These are phyloP conservation scores for Aythya baeri DNA, from an alignment of 2,113 vertebrate genomes.

Conservation along the genomic window DNA sequence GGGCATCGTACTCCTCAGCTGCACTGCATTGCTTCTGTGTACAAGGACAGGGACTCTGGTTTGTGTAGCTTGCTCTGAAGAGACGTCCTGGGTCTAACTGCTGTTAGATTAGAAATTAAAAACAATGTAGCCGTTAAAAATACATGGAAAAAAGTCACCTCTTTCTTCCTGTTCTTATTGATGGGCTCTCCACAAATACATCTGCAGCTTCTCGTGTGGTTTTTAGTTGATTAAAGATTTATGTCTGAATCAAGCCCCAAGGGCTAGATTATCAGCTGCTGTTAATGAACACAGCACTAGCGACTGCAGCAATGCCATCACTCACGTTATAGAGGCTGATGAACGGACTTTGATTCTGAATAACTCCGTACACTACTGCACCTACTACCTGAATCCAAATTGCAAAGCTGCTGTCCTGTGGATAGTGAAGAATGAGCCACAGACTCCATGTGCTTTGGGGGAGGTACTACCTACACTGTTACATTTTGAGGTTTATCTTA, in stretches of 20 bases:
- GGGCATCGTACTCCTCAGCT: neutral
- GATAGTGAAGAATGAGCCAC: neutral
- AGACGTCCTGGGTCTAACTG: neutral
- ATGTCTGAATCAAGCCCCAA: neutral
- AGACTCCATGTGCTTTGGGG: neutral
- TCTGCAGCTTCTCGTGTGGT: neutral
- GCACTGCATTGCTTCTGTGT: neutral
- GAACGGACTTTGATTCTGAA: neutral
- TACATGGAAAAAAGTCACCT: neutral
- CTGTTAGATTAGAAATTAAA: neutral
- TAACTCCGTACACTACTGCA: neutral
- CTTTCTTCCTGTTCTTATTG: neutral
- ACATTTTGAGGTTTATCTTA: neutral
- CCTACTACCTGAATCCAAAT: neutral
- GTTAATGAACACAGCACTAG: neutral
- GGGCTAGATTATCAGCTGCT: slow-evolving; percentile 10
- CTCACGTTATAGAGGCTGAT: neutral
- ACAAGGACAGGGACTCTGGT: neutral
- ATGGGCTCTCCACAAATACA: neutral
- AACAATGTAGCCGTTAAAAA: neutral
- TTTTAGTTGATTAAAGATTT: slow-evolving; percentile 2
- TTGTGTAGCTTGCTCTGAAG: neutral
- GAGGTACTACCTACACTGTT: too few species aligned
- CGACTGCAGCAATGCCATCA: neutral
- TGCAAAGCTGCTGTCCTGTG: neutral